Conservation (phyloP, 53 echinoderm and acorn worm species). For the Paracentrotus lividus region DNA sequence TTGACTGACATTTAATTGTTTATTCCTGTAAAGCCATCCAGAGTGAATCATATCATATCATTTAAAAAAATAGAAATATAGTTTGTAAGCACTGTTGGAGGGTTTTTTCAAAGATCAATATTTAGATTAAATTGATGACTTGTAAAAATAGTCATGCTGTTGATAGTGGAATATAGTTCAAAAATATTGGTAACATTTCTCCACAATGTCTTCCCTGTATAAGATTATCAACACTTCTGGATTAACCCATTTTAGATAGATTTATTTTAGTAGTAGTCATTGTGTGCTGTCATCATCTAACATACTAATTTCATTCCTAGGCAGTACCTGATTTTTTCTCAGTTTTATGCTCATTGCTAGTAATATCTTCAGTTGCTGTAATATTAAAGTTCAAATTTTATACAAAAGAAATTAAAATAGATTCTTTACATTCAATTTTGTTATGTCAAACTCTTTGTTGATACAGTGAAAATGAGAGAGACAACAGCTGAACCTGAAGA, state of each 20-base stretch:
- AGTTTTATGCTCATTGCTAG: not conserved
- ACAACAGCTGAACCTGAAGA: conserved; percentile 45
- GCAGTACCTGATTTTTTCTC: not conserved
- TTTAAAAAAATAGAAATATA: too few relatives aligned
- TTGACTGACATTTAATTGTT: too few relatives aligned
- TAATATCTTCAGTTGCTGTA: not conserved
- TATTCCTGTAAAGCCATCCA: not conserved
- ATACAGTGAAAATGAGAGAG: conserved; percentile 29
- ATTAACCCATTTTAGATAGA: not conserved
- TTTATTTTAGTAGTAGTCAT: not conserved
- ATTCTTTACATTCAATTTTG: not conserved
- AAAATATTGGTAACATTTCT: too few relatives aligned
- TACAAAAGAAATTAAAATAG: not conserved
- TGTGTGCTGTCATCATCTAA: not conserved
- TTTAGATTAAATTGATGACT: too few relatives aligned
- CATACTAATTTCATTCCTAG: not conserved
- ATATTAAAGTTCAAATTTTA: not conserved
- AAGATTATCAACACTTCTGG: not conserved
- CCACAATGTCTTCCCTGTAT: not conserved
- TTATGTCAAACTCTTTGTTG: not conserved
- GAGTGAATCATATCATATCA: too few relatives aligned
- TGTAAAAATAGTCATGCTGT: too few relatives aligned
- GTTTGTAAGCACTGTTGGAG: too few relatives aligned
- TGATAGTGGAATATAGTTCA: too few relatives aligned
- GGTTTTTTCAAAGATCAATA: too few relatives aligned